Conservation (phyloP, 2,113 vertebrate genomes). For the Gulo gulo region DNA sequence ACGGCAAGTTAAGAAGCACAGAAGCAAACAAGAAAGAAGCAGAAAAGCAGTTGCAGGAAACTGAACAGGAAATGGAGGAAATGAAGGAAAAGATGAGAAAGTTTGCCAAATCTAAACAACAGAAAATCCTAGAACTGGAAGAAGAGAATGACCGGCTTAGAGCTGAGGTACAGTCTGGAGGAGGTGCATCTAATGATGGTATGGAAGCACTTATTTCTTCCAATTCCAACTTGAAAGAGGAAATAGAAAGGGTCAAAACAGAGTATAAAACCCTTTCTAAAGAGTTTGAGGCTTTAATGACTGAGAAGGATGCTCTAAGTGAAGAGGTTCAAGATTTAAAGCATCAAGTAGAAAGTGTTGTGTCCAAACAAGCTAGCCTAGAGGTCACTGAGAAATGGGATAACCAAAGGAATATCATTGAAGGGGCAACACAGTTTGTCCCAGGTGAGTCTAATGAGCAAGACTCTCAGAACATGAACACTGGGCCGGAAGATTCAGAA, state of each 20-base stretch:
- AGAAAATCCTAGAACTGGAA: slow-evolving; percentile 95
- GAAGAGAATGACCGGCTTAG: slow-evolving; percentile 94
- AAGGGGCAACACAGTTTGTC: slow-evolving; percentile 61
- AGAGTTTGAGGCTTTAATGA: slow-evolving; percentile 72
- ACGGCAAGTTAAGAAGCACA: slow-evolving; percentile 81
- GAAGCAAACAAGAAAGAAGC: slow-evolving; percentile 87
- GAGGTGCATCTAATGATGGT: slow-evolving; percentile 30
- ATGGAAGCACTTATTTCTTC: slow-evolving; percentile 63
- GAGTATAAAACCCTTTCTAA: slow-evolving; percentile 74
- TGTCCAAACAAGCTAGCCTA: slow-evolving; percentile 72
- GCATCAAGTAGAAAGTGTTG: slow-evolving; percentile 72
- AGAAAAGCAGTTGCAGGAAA: slow-evolving; percentile 87
- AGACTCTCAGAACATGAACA: fast-evolving
- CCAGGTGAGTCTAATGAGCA: slow-evolving; percentile 53
- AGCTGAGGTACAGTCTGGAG: slow-evolving; percentile 66
- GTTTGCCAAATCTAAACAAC: slow-evolving; percentile 96
- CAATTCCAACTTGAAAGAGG: slow-evolving; percentile 72
- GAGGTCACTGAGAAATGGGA: slow-evolving; percentile 52
- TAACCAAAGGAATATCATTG: slow-evolving; percentile 37
- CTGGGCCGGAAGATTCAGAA: not conserved
- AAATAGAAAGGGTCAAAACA: slow-evolving; percentile 72
- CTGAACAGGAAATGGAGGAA: slow-evolving; percentile 88
- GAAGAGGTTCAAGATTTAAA: slow-evolving; percentile 78
- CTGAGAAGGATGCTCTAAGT: slow-evolving; percentile 79
- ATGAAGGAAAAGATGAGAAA: slow-evolving; percentile 98